Percentiles rank a stretch among this genome's conserved stretches.
Conservation (phyloP, 1,140 invertebrate species). For the Marisa cornuarietis region DNA sequence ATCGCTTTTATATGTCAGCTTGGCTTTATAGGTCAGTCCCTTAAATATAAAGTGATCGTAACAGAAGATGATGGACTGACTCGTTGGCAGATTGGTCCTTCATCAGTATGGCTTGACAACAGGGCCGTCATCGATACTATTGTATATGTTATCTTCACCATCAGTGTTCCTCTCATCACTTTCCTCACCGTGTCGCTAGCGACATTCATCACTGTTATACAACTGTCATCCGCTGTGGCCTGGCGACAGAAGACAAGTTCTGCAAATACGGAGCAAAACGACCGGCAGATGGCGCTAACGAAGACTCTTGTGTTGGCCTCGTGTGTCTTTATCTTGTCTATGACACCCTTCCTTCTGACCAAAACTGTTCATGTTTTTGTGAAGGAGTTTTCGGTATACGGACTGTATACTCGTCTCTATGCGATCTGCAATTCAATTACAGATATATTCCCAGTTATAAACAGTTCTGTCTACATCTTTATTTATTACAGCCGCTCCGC, state of each 20-base stretch:
- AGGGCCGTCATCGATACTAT: no score
- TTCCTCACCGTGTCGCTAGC: slow-evolving; percentile 9
- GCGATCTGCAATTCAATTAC: background rate
- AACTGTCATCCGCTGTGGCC: background rate
- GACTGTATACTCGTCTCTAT: background rate
- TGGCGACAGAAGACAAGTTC: background rate
- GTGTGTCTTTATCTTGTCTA: background rate
- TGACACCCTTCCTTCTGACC: background rate
- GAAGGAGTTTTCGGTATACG: background rate
- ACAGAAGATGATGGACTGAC: no score
- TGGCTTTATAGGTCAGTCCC: no score
- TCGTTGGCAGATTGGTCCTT: no score
- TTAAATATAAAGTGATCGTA: no score
- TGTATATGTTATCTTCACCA: no score
- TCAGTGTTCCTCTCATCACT: background rate
- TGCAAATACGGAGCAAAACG: no score
- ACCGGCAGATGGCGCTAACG: background rate
- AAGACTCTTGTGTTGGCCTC: background rate
- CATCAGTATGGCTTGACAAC: no score
- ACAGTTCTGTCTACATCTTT: background rate
- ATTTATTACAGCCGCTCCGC: no score
- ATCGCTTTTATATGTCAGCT: background rate
- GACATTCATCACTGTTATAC: background rate
- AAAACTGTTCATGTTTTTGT: background rate
- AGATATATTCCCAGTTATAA: background rate